These are phyloP conservation scores for Gallirallus australis DNA, from an alignment of 2,797 vertebrate genomes.

Conservation along the genomic window DNA sequence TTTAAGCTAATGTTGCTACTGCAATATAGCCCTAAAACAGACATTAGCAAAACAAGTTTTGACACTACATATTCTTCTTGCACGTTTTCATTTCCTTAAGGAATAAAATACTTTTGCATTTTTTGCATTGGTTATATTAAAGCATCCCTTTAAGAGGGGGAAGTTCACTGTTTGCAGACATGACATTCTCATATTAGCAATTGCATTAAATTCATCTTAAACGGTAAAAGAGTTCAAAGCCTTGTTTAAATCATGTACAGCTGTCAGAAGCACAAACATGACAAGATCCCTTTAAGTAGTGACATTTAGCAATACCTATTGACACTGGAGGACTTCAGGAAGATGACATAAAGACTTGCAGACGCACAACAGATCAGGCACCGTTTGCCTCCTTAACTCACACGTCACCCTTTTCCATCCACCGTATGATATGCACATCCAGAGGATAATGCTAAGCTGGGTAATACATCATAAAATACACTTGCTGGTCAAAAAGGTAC, in stretches of 20 bases:
- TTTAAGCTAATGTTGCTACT: neutral
- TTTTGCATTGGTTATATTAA: neutral
- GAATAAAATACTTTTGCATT: neutral
- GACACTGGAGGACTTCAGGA: neutral
- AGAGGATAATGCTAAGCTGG: neutral
- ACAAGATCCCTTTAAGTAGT: neutral
- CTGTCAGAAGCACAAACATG: neutral
- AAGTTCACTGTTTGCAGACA: neutral
- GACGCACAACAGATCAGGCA: neutral
- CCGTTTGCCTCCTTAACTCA: constrained; percentile 53
- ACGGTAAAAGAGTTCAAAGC: neutral
- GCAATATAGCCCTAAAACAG: neutral
- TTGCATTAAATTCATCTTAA: neutral
- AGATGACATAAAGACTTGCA: constrained; percentile 10
- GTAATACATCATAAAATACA: neutral
- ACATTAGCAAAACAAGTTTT: neutral
- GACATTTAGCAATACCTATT: neutral
- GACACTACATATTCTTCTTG: neutral
- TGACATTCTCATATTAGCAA: neutral
- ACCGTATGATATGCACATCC: neutral
- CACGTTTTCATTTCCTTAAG: neutral
- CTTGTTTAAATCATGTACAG: neutral
- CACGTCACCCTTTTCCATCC: constrained; percentile 23
- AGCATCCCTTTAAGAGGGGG: neutral
- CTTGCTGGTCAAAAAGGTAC: neutral